Percentiles rank a stretch among this genome's conserved stretches.
These are phyloP conservation scores for Phalanger gymnotis DNA, from an alignment of 2,797 vertebrate species.

Conservation along the genomic window DNA sequence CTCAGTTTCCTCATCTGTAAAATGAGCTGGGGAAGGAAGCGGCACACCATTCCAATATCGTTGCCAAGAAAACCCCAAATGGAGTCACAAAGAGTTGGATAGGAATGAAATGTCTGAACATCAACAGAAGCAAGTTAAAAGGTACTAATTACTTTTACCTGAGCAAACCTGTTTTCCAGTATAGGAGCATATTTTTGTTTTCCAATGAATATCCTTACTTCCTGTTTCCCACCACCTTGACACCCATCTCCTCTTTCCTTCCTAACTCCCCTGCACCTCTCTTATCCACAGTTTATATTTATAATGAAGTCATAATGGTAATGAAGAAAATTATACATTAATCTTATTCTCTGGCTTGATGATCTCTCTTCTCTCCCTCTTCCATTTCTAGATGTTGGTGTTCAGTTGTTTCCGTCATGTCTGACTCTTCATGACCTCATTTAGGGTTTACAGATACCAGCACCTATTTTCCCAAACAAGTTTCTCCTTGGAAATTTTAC, in stretches of 20 bases:
- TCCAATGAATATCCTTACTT: not conserved
- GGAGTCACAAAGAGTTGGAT: not conserved
- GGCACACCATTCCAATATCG: not conserved
- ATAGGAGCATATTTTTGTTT: not conserved
- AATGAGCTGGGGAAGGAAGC: not conserved
- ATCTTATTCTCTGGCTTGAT: not conserved
- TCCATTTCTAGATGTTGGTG: not conserved
- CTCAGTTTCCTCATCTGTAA: not conserved
- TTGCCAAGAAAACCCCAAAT: not conserved
- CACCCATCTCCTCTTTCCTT: not conserved
- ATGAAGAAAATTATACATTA: not conserved
- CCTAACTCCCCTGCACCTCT: not conserved
- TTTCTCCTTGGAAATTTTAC: slow-evolving; percentile 18
- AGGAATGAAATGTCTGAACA: not conserved
- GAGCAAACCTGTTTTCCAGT: not conserved
- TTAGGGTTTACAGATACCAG: not conserved
- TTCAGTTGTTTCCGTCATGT: not conserved
- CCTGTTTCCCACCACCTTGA: not conserved
- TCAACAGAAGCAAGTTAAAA: not conserved
- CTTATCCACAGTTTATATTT: not conserved
- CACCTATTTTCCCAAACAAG: not conserved
- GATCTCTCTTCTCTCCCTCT: not conserved
- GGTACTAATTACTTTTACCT: not conserved
- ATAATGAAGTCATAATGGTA: not conserved
- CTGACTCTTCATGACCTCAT: not conserved